Evolutionary conservation across 2,888 invertebrate genomes (phyloP), one percentile per base, ranked within the genome.

Genomic region (Nysson spinosus): DNA sequence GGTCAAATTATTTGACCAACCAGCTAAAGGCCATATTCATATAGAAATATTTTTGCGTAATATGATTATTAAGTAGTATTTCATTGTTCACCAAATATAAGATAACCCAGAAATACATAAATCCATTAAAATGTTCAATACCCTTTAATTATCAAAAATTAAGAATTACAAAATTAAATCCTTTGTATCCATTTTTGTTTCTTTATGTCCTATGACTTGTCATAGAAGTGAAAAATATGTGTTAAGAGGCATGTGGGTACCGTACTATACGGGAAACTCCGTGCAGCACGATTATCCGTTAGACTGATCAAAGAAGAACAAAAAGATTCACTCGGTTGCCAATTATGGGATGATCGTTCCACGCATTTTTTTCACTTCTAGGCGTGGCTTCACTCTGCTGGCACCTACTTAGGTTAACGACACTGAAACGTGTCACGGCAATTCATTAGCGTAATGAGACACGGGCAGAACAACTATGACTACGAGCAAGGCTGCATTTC

Each of bases 371-470:
- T 49, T 43, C 47, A 24, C 42, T 62, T 39, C 63, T 66, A 57
- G 73, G 73, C 60, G 75, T 76, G 72, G 67, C 64, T 42, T 60
- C 66, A 56, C 58, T 66, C 47, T 37, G 44, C 64, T 72, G 69
- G 69, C 73, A 76, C 58, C 61, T 66, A 72, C 76, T 68, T 75
- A 68, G 81, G 81, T 82, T 83, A 79, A 83, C 78, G 83, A 85
- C 85, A 83, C 75, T 69, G 63, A 85, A 84, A 81, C 76, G 75
- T 83, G 85, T 85, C 84, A 85, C 70, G 84, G 85, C 72, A 76
- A 83, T 80, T 82, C 79, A 82, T 83, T 81, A 80, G 74, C 73
- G 74, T 81, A 83, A 82, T 81, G 78, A 82, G 75, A 62, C 75
- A 55, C 66, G 54, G 60, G 57, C 42, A 51, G 51, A 54, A 60